phyloP scores from a whole-genome alignment of 2,113 vertebrate species.

The Salvelinus namaycush region DNA sequence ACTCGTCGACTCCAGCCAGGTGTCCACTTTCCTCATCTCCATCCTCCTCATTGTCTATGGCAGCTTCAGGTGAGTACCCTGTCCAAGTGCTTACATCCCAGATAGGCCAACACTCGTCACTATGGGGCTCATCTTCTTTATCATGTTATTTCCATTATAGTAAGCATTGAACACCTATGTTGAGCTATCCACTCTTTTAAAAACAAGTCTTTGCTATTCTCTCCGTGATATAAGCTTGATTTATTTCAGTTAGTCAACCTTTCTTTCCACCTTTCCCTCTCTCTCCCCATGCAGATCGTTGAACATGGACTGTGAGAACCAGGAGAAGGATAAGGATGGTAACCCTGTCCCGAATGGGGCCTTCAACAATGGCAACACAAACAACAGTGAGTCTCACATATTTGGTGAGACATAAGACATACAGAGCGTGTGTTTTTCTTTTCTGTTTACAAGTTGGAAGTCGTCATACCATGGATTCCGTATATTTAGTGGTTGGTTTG shows the following conservation, averaged over 20 bases:
- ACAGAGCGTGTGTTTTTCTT: conserved; percentile 14
- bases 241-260: neutral
- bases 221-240: neutral
- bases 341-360: conserved; percentile 75
- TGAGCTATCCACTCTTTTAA: too few relatives aligned
- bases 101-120: too few relatives aligned
- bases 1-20: conserved; percentile 99
- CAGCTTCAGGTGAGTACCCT: conserved; percentile 76
- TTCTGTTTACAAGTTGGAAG: neutral
- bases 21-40: conserved; percentile 96
- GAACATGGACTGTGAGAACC: conserved; percentile 99
- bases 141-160: neutral
- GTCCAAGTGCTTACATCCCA: neutral
- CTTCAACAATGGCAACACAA: conserved; percentile 91
- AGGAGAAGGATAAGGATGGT: conserved; percentile 97
- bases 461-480: neutral
- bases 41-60: conserved; percentile 83
- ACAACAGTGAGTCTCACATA: conserved; percentile 87
- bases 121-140: neutral
- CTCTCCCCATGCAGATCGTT: conserved; percentile 82
- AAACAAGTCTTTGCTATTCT: too few relatives aligned
- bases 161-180: neutral
- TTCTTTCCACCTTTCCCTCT: neutral
- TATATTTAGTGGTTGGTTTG: neutral
- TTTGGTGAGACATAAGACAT: neutral